phyloP scores from a whole-genome alignment of 2,113 vertebrate genomes.

The Microcebus lehilahytsara region DNA sequence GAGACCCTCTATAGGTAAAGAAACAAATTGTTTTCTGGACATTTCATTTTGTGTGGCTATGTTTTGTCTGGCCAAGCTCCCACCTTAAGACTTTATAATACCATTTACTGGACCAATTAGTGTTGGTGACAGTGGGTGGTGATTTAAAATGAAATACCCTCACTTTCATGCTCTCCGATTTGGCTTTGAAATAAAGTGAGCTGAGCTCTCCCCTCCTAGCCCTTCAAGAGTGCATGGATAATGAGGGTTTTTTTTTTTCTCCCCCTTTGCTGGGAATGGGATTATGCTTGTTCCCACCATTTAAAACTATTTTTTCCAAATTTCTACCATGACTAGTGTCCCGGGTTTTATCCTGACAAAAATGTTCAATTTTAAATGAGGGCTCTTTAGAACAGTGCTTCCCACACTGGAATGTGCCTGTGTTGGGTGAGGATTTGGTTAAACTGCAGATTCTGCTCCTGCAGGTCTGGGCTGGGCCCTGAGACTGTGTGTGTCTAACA shows the following conservation, averaged over 20 bases:
- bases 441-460: neutral
- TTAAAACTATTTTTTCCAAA: neutral
- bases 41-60: neutral
- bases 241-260: neutral
- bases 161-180: conserved; percentile 31
- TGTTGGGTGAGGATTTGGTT: neutral
- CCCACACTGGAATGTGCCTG: neutral
- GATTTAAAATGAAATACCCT: conserved; percentile 46
- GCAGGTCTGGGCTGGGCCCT: neutral
- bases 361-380: neutral
- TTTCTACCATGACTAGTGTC: neutral
- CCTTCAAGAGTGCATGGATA: conserved; percentile 23
- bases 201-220: neutral
- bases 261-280: neutral
- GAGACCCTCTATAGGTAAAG: neutral
- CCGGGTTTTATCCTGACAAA: neutral
- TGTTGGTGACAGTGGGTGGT: neutral
- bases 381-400: neutral
- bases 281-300: conserved; percentile 31
- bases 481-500: neutral
- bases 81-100: conserved; percentile 34
- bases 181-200: conserved; percentile 63
- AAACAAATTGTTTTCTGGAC: neutral
- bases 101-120: conserved; percentile 55
- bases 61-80: neutral